phyloP scores from a whole-genome alignment of 2,888 invertebrate species.

The Eristalis pertinax region DNA sequence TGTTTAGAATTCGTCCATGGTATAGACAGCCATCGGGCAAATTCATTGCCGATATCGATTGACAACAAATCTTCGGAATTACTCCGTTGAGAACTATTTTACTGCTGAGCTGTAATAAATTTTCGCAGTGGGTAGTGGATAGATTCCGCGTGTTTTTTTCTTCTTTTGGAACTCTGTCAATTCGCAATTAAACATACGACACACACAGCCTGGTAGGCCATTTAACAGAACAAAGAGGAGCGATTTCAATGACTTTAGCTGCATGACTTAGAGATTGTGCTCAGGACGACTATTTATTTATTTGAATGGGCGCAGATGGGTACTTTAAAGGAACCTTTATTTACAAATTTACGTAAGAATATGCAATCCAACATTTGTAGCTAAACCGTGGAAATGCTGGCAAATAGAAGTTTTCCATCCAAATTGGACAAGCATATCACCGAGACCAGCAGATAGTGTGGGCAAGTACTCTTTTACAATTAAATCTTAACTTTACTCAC shows the following conservation, averaged over 20 bases:
- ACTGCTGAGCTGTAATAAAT: slow-evolving; percentile 34
- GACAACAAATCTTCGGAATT: slow-evolving; percentile 37
- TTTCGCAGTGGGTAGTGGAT: slow-evolving; percentile 12
- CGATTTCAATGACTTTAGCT: neutral
- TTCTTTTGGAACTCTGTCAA: slow-evolving; percentile 36
- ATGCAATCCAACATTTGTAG: too few species aligned
- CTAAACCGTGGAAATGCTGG: too few species aligned
- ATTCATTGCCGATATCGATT: slow-evolving; percentile 31
- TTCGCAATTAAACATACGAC: slow-evolving; percentile 25
- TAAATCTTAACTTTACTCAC: too few species aligned
- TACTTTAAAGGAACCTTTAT: too few species aligned
- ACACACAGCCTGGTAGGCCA: neutral
- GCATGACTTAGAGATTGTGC: too few species aligned
- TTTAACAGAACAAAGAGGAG: neutral
- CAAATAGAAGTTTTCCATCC: too few species aligned
- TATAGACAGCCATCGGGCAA: neutral
- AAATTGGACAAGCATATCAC: too few species aligned
- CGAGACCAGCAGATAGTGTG: too few species aligned
- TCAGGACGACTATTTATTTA: too few species aligned
- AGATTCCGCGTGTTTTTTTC: neutral
- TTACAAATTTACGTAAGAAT: too few species aligned
- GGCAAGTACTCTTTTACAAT: too few species aligned
- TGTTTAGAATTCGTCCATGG: neutral
- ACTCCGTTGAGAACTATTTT: slow-evolving; percentile 37
- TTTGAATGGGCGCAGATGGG: too few species aligned